A percentile compares a stretch with the other conserved stretches of the same genome.
These are phyloP conservation scores for Lathronympha strigana DNA, from an alignment of 2,888 invertebrate genomes.

Conservation along the genomic window DNA sequence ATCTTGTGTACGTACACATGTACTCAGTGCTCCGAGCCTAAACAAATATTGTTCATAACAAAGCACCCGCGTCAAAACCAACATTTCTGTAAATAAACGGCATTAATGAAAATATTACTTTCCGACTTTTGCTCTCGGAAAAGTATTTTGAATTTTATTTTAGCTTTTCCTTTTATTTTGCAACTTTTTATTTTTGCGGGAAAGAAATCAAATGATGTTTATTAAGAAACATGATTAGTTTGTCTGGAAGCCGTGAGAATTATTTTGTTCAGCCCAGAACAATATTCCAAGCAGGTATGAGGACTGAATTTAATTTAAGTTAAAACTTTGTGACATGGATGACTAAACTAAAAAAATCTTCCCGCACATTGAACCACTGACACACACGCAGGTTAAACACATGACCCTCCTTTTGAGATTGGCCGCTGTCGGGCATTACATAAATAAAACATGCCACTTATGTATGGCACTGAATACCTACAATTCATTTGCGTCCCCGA, in stretches of 20 bases:
- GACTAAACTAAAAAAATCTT: too few species aligned
- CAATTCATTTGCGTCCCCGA: constrained; percentile 28
- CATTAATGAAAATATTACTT: constrained; percentile 40
- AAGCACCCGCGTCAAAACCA: constrained; percentile 53
- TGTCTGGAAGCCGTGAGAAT: neutral
- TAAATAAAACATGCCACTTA: neutral
- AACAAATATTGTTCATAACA: constrained; percentile 68
- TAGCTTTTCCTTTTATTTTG: constrained; percentile 4
- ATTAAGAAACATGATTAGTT: neutral
- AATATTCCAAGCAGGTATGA: neutral
- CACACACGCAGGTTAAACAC: too few species aligned
- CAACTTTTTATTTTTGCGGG: neutral
- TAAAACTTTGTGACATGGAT: neutral
- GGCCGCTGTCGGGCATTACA: too few species aligned
- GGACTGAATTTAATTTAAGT: too few species aligned
- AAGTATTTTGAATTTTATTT: constrained; percentile 18
- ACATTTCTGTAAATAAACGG: constrained; percentile 47
- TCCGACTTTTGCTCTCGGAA: constrained; percentile 24
- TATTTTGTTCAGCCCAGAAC: neutral
- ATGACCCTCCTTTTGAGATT: too few species aligned
- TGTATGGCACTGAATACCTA: neutral
- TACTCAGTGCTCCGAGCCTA: constrained; percentile 55
- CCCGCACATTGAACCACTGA: too few species aligned
- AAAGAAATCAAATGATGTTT: constrained; percentile 43
- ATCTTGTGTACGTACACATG: constrained; percentile 53